These are phyloP conservation scores for Barnardius zonarius DNA, from an alignment of 2,113 vertebrate species.

Conservation along the genomic window DNA sequence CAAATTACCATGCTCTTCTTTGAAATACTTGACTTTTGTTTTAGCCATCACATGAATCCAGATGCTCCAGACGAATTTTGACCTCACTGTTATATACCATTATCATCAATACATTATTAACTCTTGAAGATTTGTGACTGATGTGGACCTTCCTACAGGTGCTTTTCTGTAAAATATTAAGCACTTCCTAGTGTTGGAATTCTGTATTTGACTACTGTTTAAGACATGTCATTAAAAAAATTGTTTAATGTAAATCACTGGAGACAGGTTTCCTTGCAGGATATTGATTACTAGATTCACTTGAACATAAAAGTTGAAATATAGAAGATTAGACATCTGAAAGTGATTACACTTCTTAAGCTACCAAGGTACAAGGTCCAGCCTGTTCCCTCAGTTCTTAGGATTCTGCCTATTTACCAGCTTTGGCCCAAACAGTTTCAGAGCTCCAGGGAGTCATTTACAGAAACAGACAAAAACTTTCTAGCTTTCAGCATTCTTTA, in stretches of 20 bases:
- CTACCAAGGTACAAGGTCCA: neutral
- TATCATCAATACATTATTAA: neutral
- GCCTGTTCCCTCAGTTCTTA: neutral
- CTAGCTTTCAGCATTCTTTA: neutral
- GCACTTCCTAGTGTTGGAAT: neutral
- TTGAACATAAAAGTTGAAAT: neutral
- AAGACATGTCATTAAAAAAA: neutral
- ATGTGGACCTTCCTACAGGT: rapidly evolving
- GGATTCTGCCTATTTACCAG: neutral
- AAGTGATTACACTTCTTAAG: neutral
- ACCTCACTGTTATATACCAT: neutral
- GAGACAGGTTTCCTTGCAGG: neutral
- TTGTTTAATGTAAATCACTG: neutral
- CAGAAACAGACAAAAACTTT: neutral
- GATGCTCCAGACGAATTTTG: neutral
- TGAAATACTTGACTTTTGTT: neutral
- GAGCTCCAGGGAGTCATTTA: neutral
- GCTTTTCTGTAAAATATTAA: neutral
- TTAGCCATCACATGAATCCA: neutral
- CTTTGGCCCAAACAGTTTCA: neutral
- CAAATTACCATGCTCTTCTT: neutral
- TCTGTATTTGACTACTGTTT: neutral
- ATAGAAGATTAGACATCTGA: neutral
- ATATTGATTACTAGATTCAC: neutral
- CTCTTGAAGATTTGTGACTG: neutral